Conservation (phyloP, 2,888 invertebrate genomes). For the Sialis lutaria region DNA sequence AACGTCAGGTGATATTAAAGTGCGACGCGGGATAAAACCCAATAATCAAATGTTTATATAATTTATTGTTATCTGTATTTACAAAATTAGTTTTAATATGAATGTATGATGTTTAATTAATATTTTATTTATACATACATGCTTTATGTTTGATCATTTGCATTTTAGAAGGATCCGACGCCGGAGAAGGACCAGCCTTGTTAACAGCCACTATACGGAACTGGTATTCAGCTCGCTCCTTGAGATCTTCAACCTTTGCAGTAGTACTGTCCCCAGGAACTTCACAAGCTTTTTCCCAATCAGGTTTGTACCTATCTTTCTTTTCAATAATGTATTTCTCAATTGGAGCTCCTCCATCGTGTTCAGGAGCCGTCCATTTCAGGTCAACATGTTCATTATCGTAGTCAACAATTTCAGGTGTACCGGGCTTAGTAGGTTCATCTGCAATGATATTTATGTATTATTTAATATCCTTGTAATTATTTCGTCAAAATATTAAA, state of each 20-base stretch:
- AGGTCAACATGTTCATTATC: conserved; percentile 86
- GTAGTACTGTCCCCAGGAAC: conserved; percentile 56
- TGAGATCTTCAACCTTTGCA: conserved; percentile 68
- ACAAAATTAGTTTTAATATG: background rate
- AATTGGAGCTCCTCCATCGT: conserved; percentile 85
- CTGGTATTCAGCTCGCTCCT: conserved; percentile 81
- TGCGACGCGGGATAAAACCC: too few relatives aligned
- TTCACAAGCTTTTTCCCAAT: conserved; percentile 82
- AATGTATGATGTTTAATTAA: background rate
- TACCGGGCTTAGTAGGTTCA: conserved; percentile 76
- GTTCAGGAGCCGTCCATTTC: conserved; percentile 78
- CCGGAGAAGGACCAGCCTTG: conserved; percentile 79
- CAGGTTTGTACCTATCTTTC: conserved; percentile 67
- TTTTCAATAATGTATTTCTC: conserved; percentile 87
- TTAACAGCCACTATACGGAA: conserved; percentile 84
- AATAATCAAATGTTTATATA: too few relatives aligned
- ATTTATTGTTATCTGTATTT: background rate
- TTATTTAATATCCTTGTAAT: too few relatives aligned
- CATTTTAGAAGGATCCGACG: conserved; percentile 80
- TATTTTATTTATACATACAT: conserved; percentile 37
- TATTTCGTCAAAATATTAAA: background rate
- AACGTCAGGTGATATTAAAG: background rate
- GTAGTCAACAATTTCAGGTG: conserved; percentile 81
- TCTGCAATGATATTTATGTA: conserved; percentile 29
- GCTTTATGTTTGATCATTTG: conserved; percentile 78